A percentile compares a stretch with the other conserved stretches of the same genome.
Conservation (phyloP, 53 echinoderm and acorn worm species). For the Arbacia lixula region DNA sequence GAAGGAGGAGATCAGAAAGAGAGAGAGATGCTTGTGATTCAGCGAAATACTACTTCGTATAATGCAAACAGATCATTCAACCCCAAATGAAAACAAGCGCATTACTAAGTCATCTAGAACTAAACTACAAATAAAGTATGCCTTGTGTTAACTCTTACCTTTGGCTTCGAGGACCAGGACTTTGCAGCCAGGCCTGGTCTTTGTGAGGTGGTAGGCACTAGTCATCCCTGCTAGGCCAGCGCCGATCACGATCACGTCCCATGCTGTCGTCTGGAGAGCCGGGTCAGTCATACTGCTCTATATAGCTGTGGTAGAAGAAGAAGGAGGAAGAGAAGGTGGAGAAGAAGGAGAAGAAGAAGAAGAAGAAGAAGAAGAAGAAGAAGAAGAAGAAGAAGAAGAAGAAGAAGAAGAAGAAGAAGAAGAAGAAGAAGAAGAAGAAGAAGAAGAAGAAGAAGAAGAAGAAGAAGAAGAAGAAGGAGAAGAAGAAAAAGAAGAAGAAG, state of each 20-base stretch:
- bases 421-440: neutral
- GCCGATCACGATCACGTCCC: slow-evolving; percentile 72
- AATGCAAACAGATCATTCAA: no score
- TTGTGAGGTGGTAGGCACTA: slow-evolving; percentile 64
- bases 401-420: neutral
- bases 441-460: neutral
- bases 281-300: slow-evolving; percentile 17
- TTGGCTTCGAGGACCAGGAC: slow-evolving; percentile 77
- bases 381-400: neutral
- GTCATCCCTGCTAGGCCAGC: slow-evolving; percentile 77
- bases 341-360: neutral
- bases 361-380: neutral
- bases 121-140: no score
- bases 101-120: no score
- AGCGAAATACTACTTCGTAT: no score
- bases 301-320: neutral
- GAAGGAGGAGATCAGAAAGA: no score
- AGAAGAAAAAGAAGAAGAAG: neutral
- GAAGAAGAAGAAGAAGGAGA: neutral
- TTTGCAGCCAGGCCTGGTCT: slow-evolving; percentile 32
- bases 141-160: slow-evolving; percentile 57
- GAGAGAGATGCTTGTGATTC: no score
- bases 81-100: no score
- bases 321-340: neutral
- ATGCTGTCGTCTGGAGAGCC: no score